These are phyloP conservation scores for Mythimna loreyi DNA, from an alignment of 2,888 invertebrate species.

Conservation along the genomic window DNA sequence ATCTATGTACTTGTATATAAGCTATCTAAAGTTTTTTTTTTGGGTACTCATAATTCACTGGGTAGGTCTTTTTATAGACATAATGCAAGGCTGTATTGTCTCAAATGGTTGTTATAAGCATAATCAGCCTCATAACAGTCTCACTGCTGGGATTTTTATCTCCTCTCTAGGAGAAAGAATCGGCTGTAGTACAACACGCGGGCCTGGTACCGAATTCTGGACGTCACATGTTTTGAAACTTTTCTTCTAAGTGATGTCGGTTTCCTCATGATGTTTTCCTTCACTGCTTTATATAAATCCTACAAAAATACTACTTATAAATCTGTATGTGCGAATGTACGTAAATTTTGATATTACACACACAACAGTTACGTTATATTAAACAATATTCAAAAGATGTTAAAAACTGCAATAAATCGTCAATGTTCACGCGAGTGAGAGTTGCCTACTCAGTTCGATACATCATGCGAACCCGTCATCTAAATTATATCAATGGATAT, in stretches of 20 bases:
- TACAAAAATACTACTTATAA: no score
- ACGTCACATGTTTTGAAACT: no score
- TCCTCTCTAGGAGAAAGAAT: not conserved
- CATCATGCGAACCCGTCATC: slow-evolving; percentile 57
- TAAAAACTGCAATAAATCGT: slow-evolving; percentile 51
- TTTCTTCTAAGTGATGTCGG: no score
- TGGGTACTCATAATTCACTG: slow-evolving; percentile 19
- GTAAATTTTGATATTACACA: no score
- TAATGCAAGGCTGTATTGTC: slow-evolving; percentile 35
- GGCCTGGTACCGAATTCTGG: no score
- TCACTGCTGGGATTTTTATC: not conserved
- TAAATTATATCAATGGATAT: slow-evolving; percentile 42
- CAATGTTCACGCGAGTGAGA: slow-evolving; percentile 64
- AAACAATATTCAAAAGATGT: slow-evolving; percentile 16
- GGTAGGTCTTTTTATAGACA: slow-evolving; percentile 35
- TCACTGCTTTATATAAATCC: no score
- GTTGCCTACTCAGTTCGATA: slow-evolving; percentile 35
- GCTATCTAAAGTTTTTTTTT: slow-evolving; percentile 6
- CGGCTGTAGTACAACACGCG: no score
- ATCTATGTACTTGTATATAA: not conserved
- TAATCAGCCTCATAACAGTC: not conserved
- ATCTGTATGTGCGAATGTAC: no score
- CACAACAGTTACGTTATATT: not conserved
- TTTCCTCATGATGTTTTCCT: no score
- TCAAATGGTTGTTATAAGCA: not conserved